Percentiles rank a stretch among this genome's conserved stretches.
These are phyloP conservation scores for Frieseomelitta varia DNA, from an alignment of 1,140 invertebrate species.

Conservation along the genomic window DNA sequence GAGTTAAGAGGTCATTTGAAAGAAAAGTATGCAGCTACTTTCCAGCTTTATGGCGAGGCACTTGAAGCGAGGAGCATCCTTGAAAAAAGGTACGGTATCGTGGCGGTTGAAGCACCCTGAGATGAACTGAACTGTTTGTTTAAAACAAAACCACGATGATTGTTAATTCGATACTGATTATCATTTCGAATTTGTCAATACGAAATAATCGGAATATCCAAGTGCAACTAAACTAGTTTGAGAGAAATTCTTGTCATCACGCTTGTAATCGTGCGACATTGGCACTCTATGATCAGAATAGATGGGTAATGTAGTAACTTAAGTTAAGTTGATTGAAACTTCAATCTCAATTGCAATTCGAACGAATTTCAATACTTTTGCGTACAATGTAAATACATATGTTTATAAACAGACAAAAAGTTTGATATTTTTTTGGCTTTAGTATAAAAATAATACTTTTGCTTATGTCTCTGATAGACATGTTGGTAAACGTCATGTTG, in stretches of 20 bases:
- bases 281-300: slow-evolving; percentile 30
- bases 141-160: slow-evolving; percentile 48
- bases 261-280: slow-evolving; percentile 51
- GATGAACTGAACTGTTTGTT: slow-evolving; percentile 29
- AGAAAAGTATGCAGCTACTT: slow-evolving; percentile 73
- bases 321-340: slow-evolving; percentile 20
- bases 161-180: neutral
- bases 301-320: neutral
- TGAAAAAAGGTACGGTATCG: slow-evolving; percentile 72
- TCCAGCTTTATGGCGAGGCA: slow-evolving; percentile 75
- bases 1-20: slow-evolving; percentile 29
- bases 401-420: neutral
- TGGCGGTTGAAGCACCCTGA: slow-evolving; percentile 18
- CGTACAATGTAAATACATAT: neutral
- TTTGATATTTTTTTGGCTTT: neutral
- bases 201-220: slow-evolving; percentile 8
- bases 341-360: neutral
- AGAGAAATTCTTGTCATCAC: neutral
- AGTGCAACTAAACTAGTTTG: neutral
- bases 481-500: too few species aligned
- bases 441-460: neutral
- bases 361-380: neutral
- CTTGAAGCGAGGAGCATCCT: slow-evolving; percentile 71
- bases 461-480: too few species aligned
- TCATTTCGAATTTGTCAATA: slow-evolving; percentile 58